Conservation (phyloP, 2,888 invertebrate species). For the Polydesmus complanatus region DNA sequence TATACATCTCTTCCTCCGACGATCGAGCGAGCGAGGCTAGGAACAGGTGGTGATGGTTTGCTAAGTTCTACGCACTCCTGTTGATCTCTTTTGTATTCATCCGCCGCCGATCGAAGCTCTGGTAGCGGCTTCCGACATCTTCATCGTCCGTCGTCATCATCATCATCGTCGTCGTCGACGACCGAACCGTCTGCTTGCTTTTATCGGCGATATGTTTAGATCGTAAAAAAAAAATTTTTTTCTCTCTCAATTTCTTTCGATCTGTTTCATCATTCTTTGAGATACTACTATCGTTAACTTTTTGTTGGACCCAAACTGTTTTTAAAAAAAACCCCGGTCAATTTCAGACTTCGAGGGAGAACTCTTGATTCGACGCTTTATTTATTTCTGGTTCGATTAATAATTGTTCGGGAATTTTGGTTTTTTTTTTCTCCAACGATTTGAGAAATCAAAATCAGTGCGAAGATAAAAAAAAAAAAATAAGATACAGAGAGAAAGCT, state of each 20-base stretch:
- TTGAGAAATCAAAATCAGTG: not conserved
- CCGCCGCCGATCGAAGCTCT: not conserved
- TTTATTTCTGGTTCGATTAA: not conserved
- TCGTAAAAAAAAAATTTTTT: too few species aligned
- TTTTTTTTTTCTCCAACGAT: not conserved
- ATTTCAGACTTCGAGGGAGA: not conserved
- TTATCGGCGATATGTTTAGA: not conserved
- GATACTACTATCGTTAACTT: too few species aligned
- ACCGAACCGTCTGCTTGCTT: not conserved
- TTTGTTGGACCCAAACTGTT: too few species aligned
- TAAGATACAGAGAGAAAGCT: not conserved
- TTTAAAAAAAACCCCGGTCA: too few species aligned
- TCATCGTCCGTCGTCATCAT: too few species aligned
- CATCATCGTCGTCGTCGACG: too few species aligned
- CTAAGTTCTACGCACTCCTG: not conserved
- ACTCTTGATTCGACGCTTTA: not conserved
- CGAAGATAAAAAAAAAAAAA: not conserved
- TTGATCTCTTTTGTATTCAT: not conserved
- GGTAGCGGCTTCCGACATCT: not conserved
- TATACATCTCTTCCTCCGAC: too few species aligned
- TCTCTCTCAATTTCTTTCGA: not conserved
- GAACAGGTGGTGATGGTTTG: not conserved
- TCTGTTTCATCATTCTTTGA: too few species aligned
- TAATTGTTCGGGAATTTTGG: not conserved
- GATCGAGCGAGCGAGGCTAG: too few species aligned